phyloP scores from a whole-genome alignment of 2,797 vertebrate genomes.

The Siniperca obscura region DNA sequence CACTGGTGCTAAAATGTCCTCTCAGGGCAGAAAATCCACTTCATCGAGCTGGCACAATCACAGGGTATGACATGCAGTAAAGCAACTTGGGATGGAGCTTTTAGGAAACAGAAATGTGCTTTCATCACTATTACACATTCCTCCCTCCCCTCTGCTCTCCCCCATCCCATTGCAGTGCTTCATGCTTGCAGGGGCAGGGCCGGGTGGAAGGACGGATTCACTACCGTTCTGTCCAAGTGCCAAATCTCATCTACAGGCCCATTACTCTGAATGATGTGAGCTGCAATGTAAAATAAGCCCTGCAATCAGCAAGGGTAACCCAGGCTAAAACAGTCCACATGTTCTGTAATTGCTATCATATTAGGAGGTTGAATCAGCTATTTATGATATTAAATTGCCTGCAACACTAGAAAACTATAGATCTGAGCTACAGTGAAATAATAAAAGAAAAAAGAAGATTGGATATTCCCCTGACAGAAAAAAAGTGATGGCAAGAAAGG shows the following conservation, averaged over 20 bases:
- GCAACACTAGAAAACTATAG: neutral
- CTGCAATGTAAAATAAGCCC: slow-evolving; percentile 57
- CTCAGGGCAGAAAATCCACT: slow-evolving; percentile 43
- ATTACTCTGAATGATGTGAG: slow-evolving; percentile 69
- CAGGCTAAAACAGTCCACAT: slow-evolving; percentile 35
- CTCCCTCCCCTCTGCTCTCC: neutral
- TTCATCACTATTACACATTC: slow-evolving; percentile 18
- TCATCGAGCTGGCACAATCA: slow-evolving; percentile 34
- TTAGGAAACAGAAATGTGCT: slow-evolving; percentile 47
- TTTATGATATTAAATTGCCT: slow-evolving; percentile 24
- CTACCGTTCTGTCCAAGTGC: slow-evolving; percentile 61
- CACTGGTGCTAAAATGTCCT: slow-evolving; percentile 46
- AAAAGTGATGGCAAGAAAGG: slow-evolving; percentile 4
- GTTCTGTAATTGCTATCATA: slow-evolving; percentile 27
- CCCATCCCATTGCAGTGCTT: slow-evolving; percentile 27
- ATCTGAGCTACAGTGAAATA: neutral
- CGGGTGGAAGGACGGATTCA: slow-evolving; percentile 48
- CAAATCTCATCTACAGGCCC: slow-evolving; percentile 67
- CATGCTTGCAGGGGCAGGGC: slow-evolving; percentile 33
- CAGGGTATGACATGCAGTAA: slow-evolving; percentile 24
- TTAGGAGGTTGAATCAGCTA: slow-evolving; percentile 26
- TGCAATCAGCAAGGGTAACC: slow-evolving; percentile 66
- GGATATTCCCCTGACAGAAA: neutral
- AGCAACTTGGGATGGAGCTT: slow-evolving; percentile 44
- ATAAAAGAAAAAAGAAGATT: neutral